Base-by-base conservation (phyloP, 2,888 invertebrate genomes). In the Ganaspis brasiliensis region DNA sequence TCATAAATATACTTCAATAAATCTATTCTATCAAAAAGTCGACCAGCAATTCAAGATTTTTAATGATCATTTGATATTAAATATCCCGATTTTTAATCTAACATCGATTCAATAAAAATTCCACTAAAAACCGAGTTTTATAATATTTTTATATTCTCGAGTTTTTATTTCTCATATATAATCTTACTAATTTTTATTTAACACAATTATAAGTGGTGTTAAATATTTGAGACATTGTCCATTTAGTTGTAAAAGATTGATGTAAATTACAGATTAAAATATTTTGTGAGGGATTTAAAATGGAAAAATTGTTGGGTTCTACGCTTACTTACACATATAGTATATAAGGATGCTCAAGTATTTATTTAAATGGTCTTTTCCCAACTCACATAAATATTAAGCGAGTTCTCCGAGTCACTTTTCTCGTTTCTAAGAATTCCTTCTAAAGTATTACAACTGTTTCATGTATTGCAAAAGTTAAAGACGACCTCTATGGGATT, bases 391-490 rank as follows among this genome's bases (percentile, higher is more conserved):
- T 24, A 45, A 67, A 26, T 67, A 9, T 67, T 67, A 45, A 45
- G 45, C 45, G 40, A 67, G n/a, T 24, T 40, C 67, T n/a, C 9
- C 56, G 12, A 21, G 45, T 67, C 40, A 67, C 24, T 67, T 40
- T 21, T 40, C 37, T 67, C 40, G 45, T 40, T 67, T 14, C 24
- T 67, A n/a, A 24, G 67, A 45, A 67, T n/a, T 45, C 14, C n/a
- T 67, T 21, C 6, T 8, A 45, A 26, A 45, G 67, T 67, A 45
- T 45, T 45, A 63, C 45, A 67, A 67, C 40, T 45, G 67, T 67
- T 67, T 24, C n/a, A 45, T 45, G 67, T 40, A 40, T 67, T 67
- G 67, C 67, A 67, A 67, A 67, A 67, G 67, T 67, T 67, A 67
- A 67, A 67, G 40, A 45, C 37, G 45, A 67, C 40, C 67, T 67